A percentile compares a stretch with the other conserved stretches of the same genome.
Conservation (phyloP, 2,888 invertebrate genomes). For the Hymenopus coronatus region DNA sequence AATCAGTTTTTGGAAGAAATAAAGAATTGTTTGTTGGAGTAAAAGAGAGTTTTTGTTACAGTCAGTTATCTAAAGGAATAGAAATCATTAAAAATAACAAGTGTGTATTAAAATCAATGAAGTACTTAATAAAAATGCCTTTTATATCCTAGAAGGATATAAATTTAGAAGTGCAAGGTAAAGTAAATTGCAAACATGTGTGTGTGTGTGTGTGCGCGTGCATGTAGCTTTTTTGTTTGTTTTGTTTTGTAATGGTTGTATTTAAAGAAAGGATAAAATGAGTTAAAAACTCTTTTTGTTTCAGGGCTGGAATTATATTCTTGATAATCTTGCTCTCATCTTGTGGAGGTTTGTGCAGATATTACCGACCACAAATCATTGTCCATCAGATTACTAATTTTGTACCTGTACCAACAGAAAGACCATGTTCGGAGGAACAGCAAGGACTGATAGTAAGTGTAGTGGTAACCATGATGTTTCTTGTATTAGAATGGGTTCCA, state of each 20-base stretch:
- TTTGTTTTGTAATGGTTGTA: too few species aligned
- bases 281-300: slow-evolving; percentile 12
- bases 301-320: slow-evolving; percentile 39
- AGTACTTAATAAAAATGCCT: neutral
- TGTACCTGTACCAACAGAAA: slow-evolving; percentile 32
- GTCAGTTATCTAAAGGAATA: too few species aligned
- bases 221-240: too few species aligned
- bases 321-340: slow-evolving; percentile 39
- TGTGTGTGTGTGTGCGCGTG: too few species aligned
- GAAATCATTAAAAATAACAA: too few species aligned
- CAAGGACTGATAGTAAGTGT: slow-evolving; percentile 30
- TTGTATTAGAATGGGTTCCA: too few species aligned
- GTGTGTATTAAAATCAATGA: too few species aligned
- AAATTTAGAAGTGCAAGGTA: too few species aligned
- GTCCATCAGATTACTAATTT: slow-evolving; percentile 35
- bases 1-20: too few species aligned
- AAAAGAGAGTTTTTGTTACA: too few species aligned
- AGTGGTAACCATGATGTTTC: neutral
- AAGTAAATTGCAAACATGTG: too few species aligned
- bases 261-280: neutral
- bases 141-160: neutral
- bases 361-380: slow-evolving; percentile 34
- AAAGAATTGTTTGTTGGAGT: too few species aligned
- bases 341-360: slow-evolving; percentile 42
- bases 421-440: slow-evolving; percentile 25